These are phyloP conservation scores for Nymphicus hollandicus DNA, from an alignment of 2,113 vertebrate species.

Conservation along the genomic window DNA sequence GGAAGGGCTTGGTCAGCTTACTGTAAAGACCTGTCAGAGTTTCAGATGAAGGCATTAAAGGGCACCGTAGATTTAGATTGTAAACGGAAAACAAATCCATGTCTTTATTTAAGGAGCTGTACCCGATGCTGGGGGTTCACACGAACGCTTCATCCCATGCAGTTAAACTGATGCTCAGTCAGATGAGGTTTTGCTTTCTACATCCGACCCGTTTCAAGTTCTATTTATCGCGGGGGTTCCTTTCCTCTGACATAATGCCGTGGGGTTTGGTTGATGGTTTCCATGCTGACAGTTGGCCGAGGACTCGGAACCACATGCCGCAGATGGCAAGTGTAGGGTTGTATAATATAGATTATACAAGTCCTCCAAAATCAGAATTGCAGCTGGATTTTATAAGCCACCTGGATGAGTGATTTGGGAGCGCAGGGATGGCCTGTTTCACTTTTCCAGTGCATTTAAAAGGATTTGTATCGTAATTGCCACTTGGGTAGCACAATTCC, in stretches of 20 bases:
- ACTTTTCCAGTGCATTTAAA: not conserved
- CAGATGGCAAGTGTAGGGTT: not conserved
- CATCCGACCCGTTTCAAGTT: not conserved
- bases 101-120: not conserved
- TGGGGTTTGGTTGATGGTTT: not conserved
- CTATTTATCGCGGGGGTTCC: not conserved
- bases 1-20: not conserved
- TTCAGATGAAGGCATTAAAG: not conserved
- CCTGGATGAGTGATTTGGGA: not conserved
- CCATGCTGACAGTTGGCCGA: not conserved
- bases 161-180: not conserved
- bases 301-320: fast-evolving
- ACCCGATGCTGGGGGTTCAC: not conserved
- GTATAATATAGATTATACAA: not conserved
- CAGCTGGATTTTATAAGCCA: conserved; percentile 47
- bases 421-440: not conserved
- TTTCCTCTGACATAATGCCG: not conserved
- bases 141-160: not conserved
- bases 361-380: not conserved
- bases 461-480: not conserved
- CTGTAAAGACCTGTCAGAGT: not conserved
- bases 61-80: not conserved
- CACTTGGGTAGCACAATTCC: not conserved
- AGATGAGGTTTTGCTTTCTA: not conserved
- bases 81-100: not conserved